Conservation (phyloP, 2,888 invertebrate genomes). For the Heliconius hortense region DNA sequence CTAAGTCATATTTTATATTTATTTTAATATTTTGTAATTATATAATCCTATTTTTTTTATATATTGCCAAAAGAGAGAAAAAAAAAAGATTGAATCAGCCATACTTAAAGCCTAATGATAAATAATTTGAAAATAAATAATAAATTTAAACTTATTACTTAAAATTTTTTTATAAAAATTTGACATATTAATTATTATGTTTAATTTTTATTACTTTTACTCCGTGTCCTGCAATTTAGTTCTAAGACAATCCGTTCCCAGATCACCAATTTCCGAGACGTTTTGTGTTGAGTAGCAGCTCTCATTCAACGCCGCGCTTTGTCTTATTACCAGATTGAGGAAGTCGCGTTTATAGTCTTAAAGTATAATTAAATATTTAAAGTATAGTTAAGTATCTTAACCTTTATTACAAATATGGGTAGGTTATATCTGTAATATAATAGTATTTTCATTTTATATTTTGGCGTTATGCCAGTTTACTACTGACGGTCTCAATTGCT, state of each 20-base stretch:
- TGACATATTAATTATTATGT: too few relatives aligned
- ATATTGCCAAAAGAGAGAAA: too few relatives aligned
- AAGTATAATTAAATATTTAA: too few relatives aligned
- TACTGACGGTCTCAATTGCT: slow-evolving; percentile 7
- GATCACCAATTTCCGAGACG: too few relatives aligned
- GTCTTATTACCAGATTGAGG: background rate
- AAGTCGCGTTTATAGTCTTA: background rate
- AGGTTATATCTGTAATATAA: background rate
- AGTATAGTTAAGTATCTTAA: background rate
- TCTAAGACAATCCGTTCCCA: too few relatives aligned
- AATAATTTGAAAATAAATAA: too few relatives aligned
- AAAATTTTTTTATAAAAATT: too few relatives aligned
- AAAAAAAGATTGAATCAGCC: too few relatives aligned
- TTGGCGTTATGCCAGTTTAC: slow-evolving; percentile 15
- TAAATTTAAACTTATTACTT: too few relatives aligned
- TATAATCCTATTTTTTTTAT: too few relatives aligned
- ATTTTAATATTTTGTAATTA: background rate
- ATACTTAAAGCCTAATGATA: too few relatives aligned
- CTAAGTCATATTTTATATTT: slow-evolving; percentile 8
- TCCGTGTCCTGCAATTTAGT: background rate
- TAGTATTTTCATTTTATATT: background rate
- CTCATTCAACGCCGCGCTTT: background rate
- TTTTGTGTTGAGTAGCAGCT: background rate
- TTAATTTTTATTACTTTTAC: too few relatives aligned
- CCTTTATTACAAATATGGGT: background rate